Evolutionary conservation across 2,797 vertebrate genomes (phyloP), one percentile per base, ranked within the genome.

Genomic region (Lacerta bilineata): DNA sequence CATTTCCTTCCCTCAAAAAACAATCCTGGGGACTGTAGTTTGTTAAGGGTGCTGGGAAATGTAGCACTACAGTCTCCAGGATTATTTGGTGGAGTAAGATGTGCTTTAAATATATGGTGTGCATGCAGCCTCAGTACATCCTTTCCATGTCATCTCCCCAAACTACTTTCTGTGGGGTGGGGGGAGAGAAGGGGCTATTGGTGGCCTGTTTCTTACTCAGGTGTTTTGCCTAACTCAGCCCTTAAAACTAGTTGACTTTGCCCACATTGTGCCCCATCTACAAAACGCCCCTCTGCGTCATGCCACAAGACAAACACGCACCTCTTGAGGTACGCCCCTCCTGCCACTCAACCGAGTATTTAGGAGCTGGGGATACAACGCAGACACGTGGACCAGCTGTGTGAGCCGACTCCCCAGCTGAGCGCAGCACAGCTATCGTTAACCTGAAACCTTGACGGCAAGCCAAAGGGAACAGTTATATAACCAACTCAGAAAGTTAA

Each of bases 401-500:
- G 86, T 85, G 92, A 83, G 91, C 94, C 92, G 91, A 0, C 89
- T 94, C 91, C 88, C 8, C 27, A 61, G 84, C 89, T 77, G 46
- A 15, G 91, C 50, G 36, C 84, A 88, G 88, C 84, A 87, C 89
- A 92, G 94, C 88, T 93, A 91, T 87, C 8, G 0, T 92, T 97
- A 95, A 97, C 95, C 94, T 95, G 94, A 89, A 93, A 94, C 84
- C 89, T 88, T 97, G 96, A 91, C 91, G 8, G 0, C 17, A 50
- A 86, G 95, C 96, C 97, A 97, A 95, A 89, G 90, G 86, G 94
- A 96, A 90, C 81, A 86, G 93, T 97, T 97, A 96, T 75, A 89
- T 96, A 97, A 97, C 92, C 76, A 97, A 97, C 87, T 77, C 88
- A 92, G 94, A 96, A 93, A 96, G 93, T 93, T 94, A 91, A 95